Evolutionary conservation across 1,140 invertebrate genomes (phyloP), one percentile per base, ranked within the genome.

Genomic region (Elymnias hypermnestra): DNA sequence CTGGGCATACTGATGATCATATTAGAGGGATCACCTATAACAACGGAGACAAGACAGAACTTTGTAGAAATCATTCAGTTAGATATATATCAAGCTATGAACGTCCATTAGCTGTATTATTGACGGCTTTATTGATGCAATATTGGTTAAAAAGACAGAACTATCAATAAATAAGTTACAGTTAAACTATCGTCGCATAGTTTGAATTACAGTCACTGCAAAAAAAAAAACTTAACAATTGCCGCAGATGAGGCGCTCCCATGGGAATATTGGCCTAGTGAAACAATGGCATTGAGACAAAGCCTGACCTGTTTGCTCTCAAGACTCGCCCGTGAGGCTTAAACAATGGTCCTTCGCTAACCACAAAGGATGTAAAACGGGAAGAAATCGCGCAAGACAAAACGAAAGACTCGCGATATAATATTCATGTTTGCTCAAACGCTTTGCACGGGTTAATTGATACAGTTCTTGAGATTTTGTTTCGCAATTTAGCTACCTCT

Each of bases 241-340:
- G 43, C 17, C 44, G 33, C 40, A 56, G 48, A 52, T 47, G 44
- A 35, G 39, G 29, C 48, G 28, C 35, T 39, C 68, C 57, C 69
- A 67, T 72, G 72, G 68, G 70, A 76, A 76, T 65, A 67, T 63
- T 71, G 63, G 59, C 68, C 65, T 68, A 66, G 55, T 71, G 63
- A 72, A 78, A 78, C 74, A 78, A 73, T 69, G 54, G 55, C 49
- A 42, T 55, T 60, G 49, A 69, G 69, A 73, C 69, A 77, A 77
- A 66, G 63, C 59, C 50, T 66, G 67, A 69, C 68, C 64, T 71
- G 69, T 71, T 71, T 72, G 67, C 69, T 57, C 62, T 65, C 62
- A 68, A 75, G 63, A 72, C 64, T 60, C 43, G 60, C 64, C 64
- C 64, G 71, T 71, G 73, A 64, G 73, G 69, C 63, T 61, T 42